Percentiles rank a stretch among this genome's conserved stretches.
phyloP scores from a whole-genome alignment of 2,797 vertebrate genomes.

The Manis crassicaudata region DNA sequence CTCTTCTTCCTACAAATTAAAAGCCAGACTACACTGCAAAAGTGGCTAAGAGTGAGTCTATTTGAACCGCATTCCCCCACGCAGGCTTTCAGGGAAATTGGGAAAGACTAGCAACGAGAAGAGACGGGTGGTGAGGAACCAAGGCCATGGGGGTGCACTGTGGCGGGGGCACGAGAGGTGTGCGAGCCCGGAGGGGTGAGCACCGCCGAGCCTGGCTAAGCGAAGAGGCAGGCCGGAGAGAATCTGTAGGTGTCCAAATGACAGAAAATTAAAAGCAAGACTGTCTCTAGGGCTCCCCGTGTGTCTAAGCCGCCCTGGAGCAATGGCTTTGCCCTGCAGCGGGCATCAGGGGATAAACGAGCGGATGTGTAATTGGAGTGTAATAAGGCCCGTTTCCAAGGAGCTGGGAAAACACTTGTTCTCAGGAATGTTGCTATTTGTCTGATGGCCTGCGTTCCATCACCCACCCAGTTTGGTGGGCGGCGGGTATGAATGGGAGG shows the following conservation, averaged over 20 bases:
- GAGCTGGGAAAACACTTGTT: neutral
- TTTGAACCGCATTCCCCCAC: neutral
- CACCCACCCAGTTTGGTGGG: neutral
- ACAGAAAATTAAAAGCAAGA: neutral
- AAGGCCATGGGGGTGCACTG: accelerated
- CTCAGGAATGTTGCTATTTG: neutral
- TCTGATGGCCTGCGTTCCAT: neutral
- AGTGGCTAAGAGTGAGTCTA: neutral
- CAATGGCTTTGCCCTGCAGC: accelerated
- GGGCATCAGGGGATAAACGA: too few relatives aligned
- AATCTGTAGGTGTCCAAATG: neutral
- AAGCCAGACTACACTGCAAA: neutral
- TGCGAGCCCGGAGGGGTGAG: neutral
- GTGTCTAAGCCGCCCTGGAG: accelerated
- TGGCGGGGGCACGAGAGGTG: too few relatives aligned
- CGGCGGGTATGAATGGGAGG: neutral
- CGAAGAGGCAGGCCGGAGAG: neutral
- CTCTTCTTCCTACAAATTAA: neutral
- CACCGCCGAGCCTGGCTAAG: accelerated
- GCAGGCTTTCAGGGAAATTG: neutral
- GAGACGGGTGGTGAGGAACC: neutral
- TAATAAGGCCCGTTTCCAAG: neutral
- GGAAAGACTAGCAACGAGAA: neutral
- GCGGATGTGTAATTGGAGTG: too few relatives aligned
- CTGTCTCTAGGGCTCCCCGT: accelerated